phyloP scores from a whole-genome alignment of 1,140 invertebrate species.

The Heliconius himera region DNA sequence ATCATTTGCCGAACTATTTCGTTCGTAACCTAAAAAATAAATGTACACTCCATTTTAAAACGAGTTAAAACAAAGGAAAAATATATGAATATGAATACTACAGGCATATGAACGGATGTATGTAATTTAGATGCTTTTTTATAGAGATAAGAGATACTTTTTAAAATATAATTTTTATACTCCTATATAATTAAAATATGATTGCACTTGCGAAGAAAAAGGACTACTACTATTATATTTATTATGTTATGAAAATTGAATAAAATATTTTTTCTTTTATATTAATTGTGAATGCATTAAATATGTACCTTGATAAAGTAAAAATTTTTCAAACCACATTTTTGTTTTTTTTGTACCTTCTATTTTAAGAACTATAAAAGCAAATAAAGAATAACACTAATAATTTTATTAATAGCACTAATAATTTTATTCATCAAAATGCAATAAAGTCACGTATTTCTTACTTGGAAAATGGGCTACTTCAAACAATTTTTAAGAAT shows the following conservation, averaged over 20 bases:
- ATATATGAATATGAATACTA: background rate
- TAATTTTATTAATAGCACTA: too few species aligned
- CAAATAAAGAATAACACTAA: too few species aligned
- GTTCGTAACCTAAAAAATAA: constrained; percentile 85
- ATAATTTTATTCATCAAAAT: too few species aligned
- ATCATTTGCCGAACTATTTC: constrained; percentile 95
- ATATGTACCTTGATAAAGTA: too few species aligned
- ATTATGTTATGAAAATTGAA: background rate
- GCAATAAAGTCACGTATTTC: too few species aligned
- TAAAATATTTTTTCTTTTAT: background rate
- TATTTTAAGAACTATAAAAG: too few species aligned
- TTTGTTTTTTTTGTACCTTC: too few species aligned
- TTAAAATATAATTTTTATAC: constrained; percentile 10
- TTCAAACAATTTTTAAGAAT: too few species aligned
- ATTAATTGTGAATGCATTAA: background rate
- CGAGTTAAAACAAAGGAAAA: background rate
- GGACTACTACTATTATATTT: background rate
- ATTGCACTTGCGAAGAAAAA: background rate
- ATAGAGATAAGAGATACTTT: background rate
- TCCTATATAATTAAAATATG: background rate
- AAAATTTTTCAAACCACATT: too few species aligned
- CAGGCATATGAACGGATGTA: background rate
- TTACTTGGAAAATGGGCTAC: too few species aligned
- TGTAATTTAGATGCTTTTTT: background rate
- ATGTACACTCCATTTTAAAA: constrained; percentile 10